Evolutionary conservation across 2,113 vertebrate species (phyloP).

Genomic region (Mirounga angustirostris): DNA sequence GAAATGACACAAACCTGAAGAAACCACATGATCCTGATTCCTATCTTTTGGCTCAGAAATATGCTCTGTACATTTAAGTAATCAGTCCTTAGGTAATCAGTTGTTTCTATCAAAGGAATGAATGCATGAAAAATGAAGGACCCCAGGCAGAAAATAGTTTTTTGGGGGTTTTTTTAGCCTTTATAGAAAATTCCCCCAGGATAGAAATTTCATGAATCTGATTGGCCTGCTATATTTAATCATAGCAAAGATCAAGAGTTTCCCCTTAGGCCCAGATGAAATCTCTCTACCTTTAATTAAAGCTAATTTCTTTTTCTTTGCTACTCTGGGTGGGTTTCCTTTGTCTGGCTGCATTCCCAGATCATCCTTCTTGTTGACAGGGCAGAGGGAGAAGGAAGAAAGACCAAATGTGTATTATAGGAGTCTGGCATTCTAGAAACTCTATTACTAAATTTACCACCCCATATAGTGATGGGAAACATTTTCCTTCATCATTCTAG

Average conservation of each 20-base stretch:
- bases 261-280: background rate
- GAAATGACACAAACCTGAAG: constrained; percentile 11
- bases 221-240: constrained; percentile 40
- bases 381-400: background rate
- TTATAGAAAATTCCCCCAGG: constrained; percentile 9
- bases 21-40: background rate
- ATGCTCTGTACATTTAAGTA: constrained; percentile 1
- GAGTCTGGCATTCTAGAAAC: background rate
- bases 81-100: background rate
- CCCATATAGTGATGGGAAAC: background rate
- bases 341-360: background rate
- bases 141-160: background rate
- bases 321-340: background rate
- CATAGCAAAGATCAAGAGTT: background rate
- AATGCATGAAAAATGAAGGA: background rate
- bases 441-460: background rate
- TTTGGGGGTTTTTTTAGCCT: background rate
- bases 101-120: constrained; percentile 3
- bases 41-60: background rate
- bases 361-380: background rate
- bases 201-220: background rate
- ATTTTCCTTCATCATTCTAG: background rate
- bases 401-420: background rate
- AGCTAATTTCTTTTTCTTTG: background rate
- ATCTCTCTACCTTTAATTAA: background rate